Evolutionary conservation across 2,888 invertebrate species (phyloP), one percentile per base, ranked within the genome.

Genomic region (Diabrotica balteata): DNA sequence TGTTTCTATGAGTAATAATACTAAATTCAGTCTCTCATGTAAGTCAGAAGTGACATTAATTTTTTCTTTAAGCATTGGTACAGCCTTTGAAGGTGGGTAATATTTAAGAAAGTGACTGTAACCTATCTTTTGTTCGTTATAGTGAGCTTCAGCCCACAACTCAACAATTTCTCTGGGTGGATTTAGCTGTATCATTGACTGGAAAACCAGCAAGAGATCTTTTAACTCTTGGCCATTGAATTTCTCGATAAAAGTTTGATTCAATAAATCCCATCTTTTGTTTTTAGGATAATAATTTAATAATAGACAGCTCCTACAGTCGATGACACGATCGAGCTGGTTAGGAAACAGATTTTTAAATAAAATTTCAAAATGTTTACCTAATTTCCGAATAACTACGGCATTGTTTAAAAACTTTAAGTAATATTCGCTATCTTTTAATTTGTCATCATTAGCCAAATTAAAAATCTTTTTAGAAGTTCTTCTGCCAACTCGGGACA

Each of bases 51-150:
- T 75, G 7, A 76, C 65, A 53, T 75, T 73, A 45, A 77, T 73
- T 67, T 67, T 74, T 45, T 75, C 73, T 67, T 76, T 77, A 10
- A 77, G 50, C 4, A 74, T n/a, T n/a, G 63, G 8, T 58, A 76
- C 68, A 10, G 73, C 73, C 44, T 72, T 67, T 42, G 65, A 44
- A 5, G 68, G 53, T 10, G 66, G 53, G 50, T 66, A 73, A 52
- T 76, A 72, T 53, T 72, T 72, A 32, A 75, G 59, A 53, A 59
- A 73, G 0, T 32, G 51, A 7, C 67, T 49, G 10, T 59, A 22
- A 55, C 69, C 47, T 10, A 22, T 58, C 11, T 74, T 65, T 49
- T 61, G 50, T 8, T 65, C 49, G 43, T 70, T 53, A 59, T 72
- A 76, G 17, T 66, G 53, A 8, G 70, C 47, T 61, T 71, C 59